A percentile compares a stretch with the other conserved stretches of the same genome.
Evolutionary conservation across 2,888 invertebrate genomes (phyloP).

Genomic region (Thyatira batis): DNA sequence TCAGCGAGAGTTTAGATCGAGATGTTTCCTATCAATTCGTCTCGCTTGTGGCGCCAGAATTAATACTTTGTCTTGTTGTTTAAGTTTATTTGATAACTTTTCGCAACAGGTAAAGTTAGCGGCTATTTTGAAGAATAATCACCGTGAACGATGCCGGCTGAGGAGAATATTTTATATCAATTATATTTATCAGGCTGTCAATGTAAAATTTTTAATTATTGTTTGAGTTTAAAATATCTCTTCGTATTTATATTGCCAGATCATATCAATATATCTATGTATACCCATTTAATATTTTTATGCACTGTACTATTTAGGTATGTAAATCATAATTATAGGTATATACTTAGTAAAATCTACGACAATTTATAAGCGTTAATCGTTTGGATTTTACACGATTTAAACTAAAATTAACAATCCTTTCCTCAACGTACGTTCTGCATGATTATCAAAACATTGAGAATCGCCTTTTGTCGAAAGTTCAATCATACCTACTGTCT

Average conservation of each 20-base stretch:
- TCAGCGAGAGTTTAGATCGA: constrained; percentile 39
- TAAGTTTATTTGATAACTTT: constrained; percentile 3
- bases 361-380: too few species aligned
- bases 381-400: too few species aligned
- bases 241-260: too few species aligned
- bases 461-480: constrained; percentile 24
- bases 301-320: too few species aligned
- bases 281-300: too few species aligned
- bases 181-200: too few species aligned
- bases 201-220: too few species aligned
- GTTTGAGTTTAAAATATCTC: too few species aligned
- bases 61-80: constrained; percentile 3
- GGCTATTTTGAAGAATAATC: neutral
- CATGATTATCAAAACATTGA: neutral
- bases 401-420: neutral
- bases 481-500: constrained; percentile 13
- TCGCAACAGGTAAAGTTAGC: constrained; percentile 2
- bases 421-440: neutral
- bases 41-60: constrained; percentile 17
- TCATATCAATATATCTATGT: too few species aligned
- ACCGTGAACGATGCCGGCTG: neutral
- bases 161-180: neutral
- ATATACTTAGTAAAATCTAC: too few species aligned
- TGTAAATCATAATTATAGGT: too few species aligned
- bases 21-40: constrained; percentile 43